phyloP scores from a whole-genome alignment of 1,140 invertebrate species.

The Trichonephila clavipes region DNA sequence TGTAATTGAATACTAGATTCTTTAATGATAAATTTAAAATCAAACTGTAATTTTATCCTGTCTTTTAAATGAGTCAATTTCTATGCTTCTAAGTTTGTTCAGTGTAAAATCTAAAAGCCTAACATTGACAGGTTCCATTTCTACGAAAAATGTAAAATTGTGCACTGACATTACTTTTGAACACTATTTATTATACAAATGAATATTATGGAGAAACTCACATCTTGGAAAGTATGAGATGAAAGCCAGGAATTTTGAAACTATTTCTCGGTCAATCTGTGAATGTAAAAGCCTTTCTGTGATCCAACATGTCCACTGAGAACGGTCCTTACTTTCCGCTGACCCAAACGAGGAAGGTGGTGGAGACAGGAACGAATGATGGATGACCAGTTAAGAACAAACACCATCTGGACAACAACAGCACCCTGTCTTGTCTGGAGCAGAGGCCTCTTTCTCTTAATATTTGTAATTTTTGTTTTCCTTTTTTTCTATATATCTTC shows the following conservation, averaged over 20 bases:
- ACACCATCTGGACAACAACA: conserved; percentile 10
- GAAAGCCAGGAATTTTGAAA: neutral
- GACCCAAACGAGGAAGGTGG: neutral
- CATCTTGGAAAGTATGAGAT: no score
- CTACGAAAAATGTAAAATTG: no score
- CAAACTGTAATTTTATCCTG: neutral
- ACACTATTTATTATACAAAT: neutral
- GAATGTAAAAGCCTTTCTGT: neutral
- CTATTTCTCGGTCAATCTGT: no score
- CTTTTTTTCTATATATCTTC: neutral
- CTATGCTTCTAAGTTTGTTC: no score
- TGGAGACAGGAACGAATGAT: neutral
- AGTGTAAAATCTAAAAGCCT: no score
- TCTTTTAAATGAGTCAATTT: neutral
- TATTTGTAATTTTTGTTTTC: neutral
- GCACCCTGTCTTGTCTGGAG: neutral
- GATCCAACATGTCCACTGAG: neutral
- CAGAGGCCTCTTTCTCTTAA: neutral
- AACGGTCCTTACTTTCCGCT: no score
- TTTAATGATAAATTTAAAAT: neutral
- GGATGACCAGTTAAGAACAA: conserved; percentile 29
- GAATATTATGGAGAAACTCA: no score
- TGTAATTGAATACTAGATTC: neutral
- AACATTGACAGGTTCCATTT: no score
- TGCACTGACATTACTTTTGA: neutral